Evolutionary conservation across 2,113 vertebrate species (phyloP), one percentile per base, ranked within the genome.

Genomic region (Clinocottus analis): DNA sequence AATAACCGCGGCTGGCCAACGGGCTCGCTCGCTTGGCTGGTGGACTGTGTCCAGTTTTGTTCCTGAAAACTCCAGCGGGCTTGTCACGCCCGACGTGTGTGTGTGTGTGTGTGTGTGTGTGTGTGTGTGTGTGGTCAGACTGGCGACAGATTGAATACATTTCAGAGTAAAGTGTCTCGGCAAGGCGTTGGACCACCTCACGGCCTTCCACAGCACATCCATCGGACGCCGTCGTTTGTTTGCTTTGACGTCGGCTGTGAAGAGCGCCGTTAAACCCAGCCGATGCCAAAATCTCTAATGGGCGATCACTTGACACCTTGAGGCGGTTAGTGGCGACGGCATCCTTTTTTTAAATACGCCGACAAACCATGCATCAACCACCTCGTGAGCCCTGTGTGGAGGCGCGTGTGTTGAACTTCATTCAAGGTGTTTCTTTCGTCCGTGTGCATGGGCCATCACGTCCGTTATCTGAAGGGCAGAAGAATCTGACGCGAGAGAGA

Each of bases 11-110:
- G 55, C 53, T 65, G 56, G 67, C 73, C 67, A 76, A 49, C 31
- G 69, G 27, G 68, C 43, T 25, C 63, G 33, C 51, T 27, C 16
- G 13, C 75, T 60, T 74, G 69, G 13, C 75, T 60, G 76, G 69
- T 83, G 58, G 70, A 83, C 85, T 78, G 78, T 69, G 85, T 88
- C 72, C 55, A 64, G 63, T 92, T 91, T n/a, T 84, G 79, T 77
- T 82, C 21, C 56, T 67, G 60, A 58, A n/a, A 68, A 74, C 64
- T 77, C 19, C n/a, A 63, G 43, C 23, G 66, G 81, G 62, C 31
- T 66, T 69, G 59, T 79, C 66, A 64, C 27, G 16, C 29, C 61
- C 4, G 4, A 3, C 2, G 12, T 14, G 41, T 43, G 41, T 43
- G 41, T 43, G 41, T 13, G 14, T 14, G 3, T n/a, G 12, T 14